Conservation (phyloP, 2,113 vertebrate species). For the Nibea coibor region DNA sequence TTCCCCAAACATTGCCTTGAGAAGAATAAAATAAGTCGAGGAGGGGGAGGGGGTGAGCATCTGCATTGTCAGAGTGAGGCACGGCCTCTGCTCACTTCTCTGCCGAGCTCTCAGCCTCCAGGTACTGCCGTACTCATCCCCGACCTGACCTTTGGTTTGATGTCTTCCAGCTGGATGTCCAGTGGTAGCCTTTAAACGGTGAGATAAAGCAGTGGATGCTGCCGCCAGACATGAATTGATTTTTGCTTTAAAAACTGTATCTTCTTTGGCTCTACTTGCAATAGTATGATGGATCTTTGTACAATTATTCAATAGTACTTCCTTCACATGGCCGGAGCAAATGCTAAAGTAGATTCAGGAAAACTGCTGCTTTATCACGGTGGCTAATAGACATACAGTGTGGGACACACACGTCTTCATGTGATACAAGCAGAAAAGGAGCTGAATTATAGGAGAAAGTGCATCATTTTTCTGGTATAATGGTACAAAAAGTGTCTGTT, state of each 20-base stretch:
- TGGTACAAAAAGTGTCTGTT: background rate
- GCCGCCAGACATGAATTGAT: conserved; percentile 30
- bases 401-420: background rate
- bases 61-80: conserved; percentile 39
- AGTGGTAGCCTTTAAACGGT: conserved; percentile 44
- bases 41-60: conserved; percentile 25
- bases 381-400: background rate
- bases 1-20: conserved; percentile 1
- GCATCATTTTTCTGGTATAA: too few relatives aligned
- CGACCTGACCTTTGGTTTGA: conserved; percentile 68
- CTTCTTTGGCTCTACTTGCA: background rate
- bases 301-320: background rate
- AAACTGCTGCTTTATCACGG: background rate
- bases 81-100: conserved; percentile 37
- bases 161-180: conserved; percentile 55
- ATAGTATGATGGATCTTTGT: background rate
- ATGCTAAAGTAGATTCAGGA: background rate
- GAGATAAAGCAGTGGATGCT: conserved; percentile 38
- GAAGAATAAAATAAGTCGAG: conserved; percentile 22
- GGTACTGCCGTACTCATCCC: conserved; percentile 43
- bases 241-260: conserved; percentile 25
- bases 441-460: background rate
- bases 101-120: conserved; percentile 24
- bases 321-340: conserved; percentile 6
- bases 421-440: background rate